Evolutionary conservation across 2,888 invertebrate genomes (phyloP).

Genomic region (Acanthoscelides obtectus): DNA sequence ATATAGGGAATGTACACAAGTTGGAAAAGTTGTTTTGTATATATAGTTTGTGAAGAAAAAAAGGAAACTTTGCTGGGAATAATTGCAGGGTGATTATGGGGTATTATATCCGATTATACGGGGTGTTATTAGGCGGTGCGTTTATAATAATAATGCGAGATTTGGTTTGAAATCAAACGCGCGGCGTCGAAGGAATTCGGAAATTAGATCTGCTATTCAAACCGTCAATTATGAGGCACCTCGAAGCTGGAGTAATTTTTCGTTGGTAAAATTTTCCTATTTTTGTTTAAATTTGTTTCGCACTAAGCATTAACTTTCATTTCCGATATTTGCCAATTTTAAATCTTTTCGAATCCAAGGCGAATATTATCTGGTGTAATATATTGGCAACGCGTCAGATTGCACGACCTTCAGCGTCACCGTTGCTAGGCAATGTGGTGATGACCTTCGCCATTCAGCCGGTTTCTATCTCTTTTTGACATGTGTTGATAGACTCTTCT

Average conservation of each 20-base stretch:
- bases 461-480: no score
- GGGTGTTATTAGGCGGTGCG: not conserved
- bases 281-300: not conserved
- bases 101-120: not conserved
- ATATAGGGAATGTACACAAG: constrained; percentile 1
- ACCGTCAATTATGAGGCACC: not conserved
- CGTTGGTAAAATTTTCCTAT: not conserved
- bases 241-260: not conserved
- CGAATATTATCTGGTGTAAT: no score
- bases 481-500: no score
- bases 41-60: not conserved
- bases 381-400: no score
- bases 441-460: no score
- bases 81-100: not conserved
- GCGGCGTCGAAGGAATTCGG: not conserved
- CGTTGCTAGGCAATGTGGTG: no score
- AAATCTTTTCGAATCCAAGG: no score
- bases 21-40: constrained; percentile 10
- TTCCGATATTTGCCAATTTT: no score
- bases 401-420: no score
- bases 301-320: no score
- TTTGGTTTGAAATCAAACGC: not conserved
- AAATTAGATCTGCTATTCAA: not conserved
- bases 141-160: not conserved
- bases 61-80: not conserved